Evolutionary conservation across 2,113 vertebrate species (phyloP).

Genomic region (Sigmodon hispidus): DNA sequence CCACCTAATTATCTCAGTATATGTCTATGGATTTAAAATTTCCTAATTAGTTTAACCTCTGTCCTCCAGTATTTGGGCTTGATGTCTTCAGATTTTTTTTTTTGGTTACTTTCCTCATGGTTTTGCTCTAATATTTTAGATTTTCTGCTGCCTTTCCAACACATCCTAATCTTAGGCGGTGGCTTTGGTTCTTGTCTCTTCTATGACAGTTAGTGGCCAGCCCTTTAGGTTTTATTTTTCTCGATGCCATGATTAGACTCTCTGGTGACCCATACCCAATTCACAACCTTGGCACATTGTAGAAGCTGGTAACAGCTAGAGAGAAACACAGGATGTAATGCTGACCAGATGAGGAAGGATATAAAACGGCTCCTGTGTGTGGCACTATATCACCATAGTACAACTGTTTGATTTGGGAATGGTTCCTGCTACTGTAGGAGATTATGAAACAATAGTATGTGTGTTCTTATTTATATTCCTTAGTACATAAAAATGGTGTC

Average conservation of each 20-base stretch:
- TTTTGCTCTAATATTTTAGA: slow-evolving; percentile 4
- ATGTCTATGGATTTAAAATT: slow-evolving; percentile 42
- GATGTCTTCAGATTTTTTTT: slow-evolving; percentile 26
- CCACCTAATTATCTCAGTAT: neutral
- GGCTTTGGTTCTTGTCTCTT: neutral
- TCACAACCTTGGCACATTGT: slow-evolving; percentile 42
- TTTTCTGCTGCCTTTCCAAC: neutral
- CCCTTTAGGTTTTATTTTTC: neutral
- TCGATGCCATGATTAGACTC: slow-evolving; percentile 17
- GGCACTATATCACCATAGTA: slow-evolving; percentile 13
- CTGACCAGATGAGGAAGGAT: slow-evolving; percentile 40
- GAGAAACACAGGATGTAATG: slow-evolving; percentile 61
- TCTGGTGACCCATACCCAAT: neutral
- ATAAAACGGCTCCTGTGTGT: slow-evolving; percentile 59
- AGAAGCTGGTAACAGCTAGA: slow-evolving; percentile 50
- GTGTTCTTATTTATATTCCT: slow-evolving; percentile 22
- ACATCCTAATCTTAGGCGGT: neutral
- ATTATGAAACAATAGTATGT: neutral
- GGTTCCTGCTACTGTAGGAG: slow-evolving; percentile 1
- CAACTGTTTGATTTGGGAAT: neutral
- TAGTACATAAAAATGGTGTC: neutral
- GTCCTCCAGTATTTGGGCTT: neutral
- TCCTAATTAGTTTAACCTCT: neutral
- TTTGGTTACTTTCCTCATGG: neutral
- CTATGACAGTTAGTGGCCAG: neutral